Evolutionary conservation across 2,113 vertebrate species (phyloP).

Genomic region (Tor tambroides): DNA sequence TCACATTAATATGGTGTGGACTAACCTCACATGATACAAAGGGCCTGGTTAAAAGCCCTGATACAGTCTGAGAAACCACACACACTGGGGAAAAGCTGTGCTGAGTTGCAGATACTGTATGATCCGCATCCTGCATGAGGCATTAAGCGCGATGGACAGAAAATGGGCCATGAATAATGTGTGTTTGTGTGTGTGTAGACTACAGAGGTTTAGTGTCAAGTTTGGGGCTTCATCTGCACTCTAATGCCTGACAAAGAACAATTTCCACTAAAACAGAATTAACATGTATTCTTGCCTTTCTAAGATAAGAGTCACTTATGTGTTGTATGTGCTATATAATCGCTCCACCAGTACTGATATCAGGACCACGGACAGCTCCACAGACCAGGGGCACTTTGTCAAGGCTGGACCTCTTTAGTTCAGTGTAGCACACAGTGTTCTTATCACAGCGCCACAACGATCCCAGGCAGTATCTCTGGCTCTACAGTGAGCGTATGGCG

Average conservation of each 20-base stretch:
- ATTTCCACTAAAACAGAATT: conserved; percentile 30
- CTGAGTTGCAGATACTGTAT: conserved; percentile 19
- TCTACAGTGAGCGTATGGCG: neutral
- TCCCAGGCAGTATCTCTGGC: neutral
- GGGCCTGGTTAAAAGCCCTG: conserved; percentile 41
- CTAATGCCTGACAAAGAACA: conserved; percentile 18
- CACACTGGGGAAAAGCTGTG: conserved; percentile 16
- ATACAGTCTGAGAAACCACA: conserved; percentile 31
- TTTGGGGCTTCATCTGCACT: conserved; percentile 29
- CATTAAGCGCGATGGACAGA: conserved; percentile 21
- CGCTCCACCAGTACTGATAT: neutral
- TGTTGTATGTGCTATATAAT: neutral
- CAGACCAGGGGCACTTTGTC: neutral
- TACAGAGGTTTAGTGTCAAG: neutral
- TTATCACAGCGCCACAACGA: neutral
- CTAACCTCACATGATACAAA: conserved; percentile 34
- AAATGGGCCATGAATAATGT: conserved; percentile 19
- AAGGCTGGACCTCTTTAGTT: neutral
- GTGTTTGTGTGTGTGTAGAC: conserved; percentile 14
- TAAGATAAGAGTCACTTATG: conserved; percentile 32
- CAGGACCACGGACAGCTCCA: conserved; percentile 39
- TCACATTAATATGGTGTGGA: conserved; percentile 33
- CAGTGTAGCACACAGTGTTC: neutral
- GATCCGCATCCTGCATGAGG: conserved; percentile 31
- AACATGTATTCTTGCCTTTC: conserved; percentile 19